Evolutionary conservation across 2,888 invertebrate species (phyloP).

Genomic region (Axea sp.): DNA sequence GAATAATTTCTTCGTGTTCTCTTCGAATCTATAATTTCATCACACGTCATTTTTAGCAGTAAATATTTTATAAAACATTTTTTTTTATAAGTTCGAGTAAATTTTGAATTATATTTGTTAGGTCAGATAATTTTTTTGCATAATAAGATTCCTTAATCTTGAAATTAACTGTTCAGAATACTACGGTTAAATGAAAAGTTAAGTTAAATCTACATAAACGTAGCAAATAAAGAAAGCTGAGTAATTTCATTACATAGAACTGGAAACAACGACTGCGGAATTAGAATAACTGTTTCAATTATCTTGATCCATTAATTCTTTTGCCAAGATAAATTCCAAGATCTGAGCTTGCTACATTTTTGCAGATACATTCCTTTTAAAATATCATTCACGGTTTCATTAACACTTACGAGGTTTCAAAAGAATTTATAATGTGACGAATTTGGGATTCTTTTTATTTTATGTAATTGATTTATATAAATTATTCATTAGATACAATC

Average conservation of each 20-base stretch:
- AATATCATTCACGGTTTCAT: conserved; percentile 41
- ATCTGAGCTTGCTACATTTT: conserved; percentile 30
- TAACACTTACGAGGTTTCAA: conserved; percentile 23
- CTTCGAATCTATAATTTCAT: neutral
- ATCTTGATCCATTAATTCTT: conserved; percentile 56
- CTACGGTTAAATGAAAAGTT: conserved; percentile 36
- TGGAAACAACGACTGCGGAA: conserved; percentile 45
- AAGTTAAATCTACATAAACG: conserved; percentile 47
- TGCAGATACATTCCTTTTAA: conserved; percentile 17
- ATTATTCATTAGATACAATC: no score
- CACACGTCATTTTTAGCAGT: neutral
- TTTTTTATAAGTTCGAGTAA: neutral
- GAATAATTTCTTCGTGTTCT: conserved; percentile 36
- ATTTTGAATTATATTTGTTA: conserved; percentile 3
- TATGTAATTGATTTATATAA: conserved; percentile 33
- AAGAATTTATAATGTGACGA: conserved; percentile 32
- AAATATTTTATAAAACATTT: neutral
- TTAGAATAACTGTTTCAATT: conserved; percentile 58
- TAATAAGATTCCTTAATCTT: conserved; percentile 40
- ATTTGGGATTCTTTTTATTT: conserved; percentile 21
- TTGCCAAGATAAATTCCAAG: conserved; percentile 37
- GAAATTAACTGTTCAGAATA: conserved; percentile 30
- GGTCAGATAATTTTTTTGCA: conserved; percentile 16
- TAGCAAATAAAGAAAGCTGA: conserved; percentile 46
- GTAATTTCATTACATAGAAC: conserved; percentile 46